phyloP scores from a whole-genome alignment of 2,113 vertebrate species.

The Siniperca knerii region DNA sequence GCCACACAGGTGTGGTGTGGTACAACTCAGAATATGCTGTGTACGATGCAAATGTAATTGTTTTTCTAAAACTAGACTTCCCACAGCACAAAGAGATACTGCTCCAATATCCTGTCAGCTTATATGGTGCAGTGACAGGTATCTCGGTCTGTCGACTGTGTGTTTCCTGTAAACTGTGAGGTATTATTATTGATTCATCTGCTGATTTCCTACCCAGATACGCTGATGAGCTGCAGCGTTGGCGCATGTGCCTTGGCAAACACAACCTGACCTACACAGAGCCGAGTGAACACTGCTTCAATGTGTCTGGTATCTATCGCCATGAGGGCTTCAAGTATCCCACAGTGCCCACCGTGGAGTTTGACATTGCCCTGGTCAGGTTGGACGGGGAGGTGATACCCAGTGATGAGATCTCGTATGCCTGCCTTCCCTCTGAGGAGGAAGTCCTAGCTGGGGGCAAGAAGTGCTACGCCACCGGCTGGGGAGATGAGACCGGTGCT shows the following conservation, averaged over 20 bases:
- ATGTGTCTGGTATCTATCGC: constrained; percentile 78
- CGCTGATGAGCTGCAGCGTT: constrained; percentile 84
- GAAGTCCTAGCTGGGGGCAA: constrained; percentile 78
- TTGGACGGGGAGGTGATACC: constrained; percentile 77
- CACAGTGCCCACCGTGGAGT: constrained; percentile 83
- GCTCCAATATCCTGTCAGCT: background rate
- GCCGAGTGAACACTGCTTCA: constrained; percentile 74
- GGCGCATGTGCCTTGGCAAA: constrained; percentile 86
- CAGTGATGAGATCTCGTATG: constrained; percentile 72
- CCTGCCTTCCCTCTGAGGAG: constrained; percentile 82
- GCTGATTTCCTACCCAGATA: constrained; percentile 70
- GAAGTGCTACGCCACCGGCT: constrained; percentile 84
- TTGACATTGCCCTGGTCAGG: constrained; percentile 83
- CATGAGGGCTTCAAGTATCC: constrained; percentile 86
- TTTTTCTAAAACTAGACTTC: background rate
- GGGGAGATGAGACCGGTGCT: constrained; percentile 85
- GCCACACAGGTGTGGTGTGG: background rate
- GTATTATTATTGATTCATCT: constrained; percentile 5
- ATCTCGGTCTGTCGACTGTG: background rate
- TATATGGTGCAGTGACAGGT: background rate
- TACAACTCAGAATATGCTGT: background rate
- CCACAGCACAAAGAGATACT: background rate
- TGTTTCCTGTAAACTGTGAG: background rate
- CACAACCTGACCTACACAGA: constrained; percentile 84
- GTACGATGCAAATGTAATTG: background rate